Percentiles rank a stretch among this genome's conserved stretches.
Conservation (phyloP, 2,113 vertebrate species). For the Callospermophilus lateralis region DNA sequence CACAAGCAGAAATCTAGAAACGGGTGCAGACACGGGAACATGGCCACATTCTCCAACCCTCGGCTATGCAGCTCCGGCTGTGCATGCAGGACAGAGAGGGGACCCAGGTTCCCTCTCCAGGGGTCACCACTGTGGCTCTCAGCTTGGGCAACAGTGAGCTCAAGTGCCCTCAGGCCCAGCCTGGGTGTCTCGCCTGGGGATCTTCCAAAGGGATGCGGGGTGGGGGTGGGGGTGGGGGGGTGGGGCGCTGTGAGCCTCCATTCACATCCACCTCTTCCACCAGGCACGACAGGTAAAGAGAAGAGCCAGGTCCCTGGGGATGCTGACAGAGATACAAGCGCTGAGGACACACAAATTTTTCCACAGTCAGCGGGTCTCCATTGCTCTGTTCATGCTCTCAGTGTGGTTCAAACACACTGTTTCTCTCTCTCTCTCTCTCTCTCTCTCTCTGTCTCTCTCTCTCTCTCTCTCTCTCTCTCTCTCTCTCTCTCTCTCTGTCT, state of each 20-base stretch:
- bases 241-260: neutral
- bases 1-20: neutral
- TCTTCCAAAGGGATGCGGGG: neutral
- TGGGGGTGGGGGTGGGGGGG: neutral
- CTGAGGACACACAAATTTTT: rapidly evolving
- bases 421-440: too few species aligned
- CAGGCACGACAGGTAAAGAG: neutral
- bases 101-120: too few species aligned
- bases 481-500: too few species aligned
- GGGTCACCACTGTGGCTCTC: neutral
- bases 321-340: rapidly evolving
- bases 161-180: neutral
- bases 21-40: neutral
- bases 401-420: too few species aligned
- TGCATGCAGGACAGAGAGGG: too few species aligned
- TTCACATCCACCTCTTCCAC: neutral
- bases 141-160: neutral
- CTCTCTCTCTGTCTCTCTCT: too few species aligned
- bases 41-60: too few species aligned
- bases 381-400: too few species aligned
- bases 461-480: too few species aligned
- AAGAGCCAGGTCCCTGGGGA: rapidly evolving
- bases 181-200: neutral
- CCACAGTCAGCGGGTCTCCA: rapidly evolving
- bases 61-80: too few species aligned